Evolutionary conservation across 2,113 vertebrate genomes (phyloP), one percentile per base, ranked within the genome.

Genomic region (Clarias macrocephalus): DNA sequence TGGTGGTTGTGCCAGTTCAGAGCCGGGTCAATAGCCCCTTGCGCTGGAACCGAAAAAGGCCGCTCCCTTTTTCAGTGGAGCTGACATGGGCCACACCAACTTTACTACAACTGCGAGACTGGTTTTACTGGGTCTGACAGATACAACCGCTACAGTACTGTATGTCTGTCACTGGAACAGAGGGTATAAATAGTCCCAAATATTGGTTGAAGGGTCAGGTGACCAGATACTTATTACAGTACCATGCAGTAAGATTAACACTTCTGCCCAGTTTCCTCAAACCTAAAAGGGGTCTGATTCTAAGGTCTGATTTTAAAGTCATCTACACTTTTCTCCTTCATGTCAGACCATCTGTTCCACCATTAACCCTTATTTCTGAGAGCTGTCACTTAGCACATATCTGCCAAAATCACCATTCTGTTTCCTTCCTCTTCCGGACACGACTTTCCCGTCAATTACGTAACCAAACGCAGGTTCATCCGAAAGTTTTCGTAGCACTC

Each of bases 401-500:
- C 73, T 52, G 6, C 73, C 73, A 15, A 5, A 76, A 52, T 68
- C 52, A 57, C 9, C 13, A 6, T 42, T 60, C 65, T 6, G 28
- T 33, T 56, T 54, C 25, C 60, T 76, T 57, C 28, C 30, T 30
- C n/a, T 33, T 79, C 30, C 2, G 54, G 60, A 80, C 68, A 60
- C 12, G 18, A 37, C 18, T 25, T 72, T 57, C 21, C 5, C 6
- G 33, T 75, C 57, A 25, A 82, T 82, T 72, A 75, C 15, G 66
- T 16, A 72, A 70, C 80, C 12, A 30, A 68, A 70, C 8, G 5
- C 11, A 19, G 37, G 62, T 30, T 83, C 18, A 66, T 83, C 63
- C 19, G 16, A 84, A 84, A 84, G 30, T 84, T 84, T 72, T 23
- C 3, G 33, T 75, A 59, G 56, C 57, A 57, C 70, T 75, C 19